These are phyloP conservation scores for Pipra filicauda DNA, from an alignment of 2,113 vertebrate genomes.

Conservation along the genomic window DNA sequence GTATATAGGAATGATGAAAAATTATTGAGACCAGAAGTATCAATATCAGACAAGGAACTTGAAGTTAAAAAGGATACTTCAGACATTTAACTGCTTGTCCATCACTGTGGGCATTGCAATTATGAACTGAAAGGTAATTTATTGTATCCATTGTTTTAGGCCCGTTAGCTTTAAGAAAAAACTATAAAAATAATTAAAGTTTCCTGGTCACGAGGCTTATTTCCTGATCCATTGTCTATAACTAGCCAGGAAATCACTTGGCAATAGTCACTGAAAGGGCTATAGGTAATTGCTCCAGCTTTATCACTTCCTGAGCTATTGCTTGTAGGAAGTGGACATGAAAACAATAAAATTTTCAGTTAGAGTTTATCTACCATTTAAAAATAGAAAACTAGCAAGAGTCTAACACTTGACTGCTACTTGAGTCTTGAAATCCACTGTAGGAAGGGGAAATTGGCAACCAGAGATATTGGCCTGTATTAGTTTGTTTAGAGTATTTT, in stretches of 20 bases:
- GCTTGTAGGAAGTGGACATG: slow-evolving; percentile 64
- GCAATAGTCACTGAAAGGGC: slow-evolving; percentile 46
- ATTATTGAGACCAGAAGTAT: neutral
- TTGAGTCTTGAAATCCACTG: neutral
- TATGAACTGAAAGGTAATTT: neutral
- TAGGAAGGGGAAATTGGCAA: neutral
- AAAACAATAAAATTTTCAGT: slow-evolving; percentile 64
- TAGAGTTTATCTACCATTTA: neutral
- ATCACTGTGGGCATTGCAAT: neutral
- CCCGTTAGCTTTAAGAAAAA: neutral
- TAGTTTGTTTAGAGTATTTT: neutral
- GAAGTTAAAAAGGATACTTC: neutral
- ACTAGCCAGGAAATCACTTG: slow-evolving; percentile 71
- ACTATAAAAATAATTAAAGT: slow-evolving; percentile 56
- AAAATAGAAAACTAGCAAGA: slow-evolving; percentile 21
- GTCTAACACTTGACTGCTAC: slow-evolving; percentile 7
- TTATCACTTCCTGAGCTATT: slow-evolving; percentile 78
- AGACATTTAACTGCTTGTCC: neutral
- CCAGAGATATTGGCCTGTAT: neutral
- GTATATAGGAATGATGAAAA: neutral
- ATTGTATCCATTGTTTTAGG: slow-evolving; percentile 13
- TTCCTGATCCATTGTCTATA: slow-evolving; percentile 75
- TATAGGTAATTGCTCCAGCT: slow-evolving; percentile 68
- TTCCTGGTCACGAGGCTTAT: slow-evolving; percentile 74
- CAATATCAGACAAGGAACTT: neutral